A percentile compares a stretch with the other conserved stretches of the same genome.
phyloP scores from a whole-genome alignment of 2,797 vertebrate species.

The Takifugu ocellatus region DNA sequence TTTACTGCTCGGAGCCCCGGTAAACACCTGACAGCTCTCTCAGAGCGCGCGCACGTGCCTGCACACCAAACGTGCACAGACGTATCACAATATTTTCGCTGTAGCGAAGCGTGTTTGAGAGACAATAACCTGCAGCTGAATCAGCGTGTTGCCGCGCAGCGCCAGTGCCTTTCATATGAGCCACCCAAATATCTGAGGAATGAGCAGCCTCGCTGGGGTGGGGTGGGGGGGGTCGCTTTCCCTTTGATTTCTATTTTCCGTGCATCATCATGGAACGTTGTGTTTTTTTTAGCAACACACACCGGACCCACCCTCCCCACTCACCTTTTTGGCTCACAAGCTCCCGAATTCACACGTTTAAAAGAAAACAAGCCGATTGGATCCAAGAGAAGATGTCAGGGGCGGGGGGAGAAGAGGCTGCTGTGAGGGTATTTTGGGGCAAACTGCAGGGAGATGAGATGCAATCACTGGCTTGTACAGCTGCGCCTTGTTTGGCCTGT shows the following conservation, averaged over 20 bases:
- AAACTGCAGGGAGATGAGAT: conserved; percentile 61
- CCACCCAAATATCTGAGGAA: conserved; percentile 53
- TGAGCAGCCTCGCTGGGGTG: conserved; percentile 32
- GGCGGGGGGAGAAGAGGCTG: conserved; percentile 25
- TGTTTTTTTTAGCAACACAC: conserved; percentile 1
- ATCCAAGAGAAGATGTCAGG: neutral
- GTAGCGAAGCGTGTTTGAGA: conserved; percentile 71
- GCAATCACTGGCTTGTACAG: conserved; percentile 66
- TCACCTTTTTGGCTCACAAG: conserved; percentile 18
- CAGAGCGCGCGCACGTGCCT: neutral
- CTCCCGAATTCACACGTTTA: conserved; percentile 11
- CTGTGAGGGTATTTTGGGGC: conserved; percentile 34
- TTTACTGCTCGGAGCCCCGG: conserved; percentile 29
- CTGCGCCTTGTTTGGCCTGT: conserved; percentile 68
- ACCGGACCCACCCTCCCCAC: conserved; percentile 5
- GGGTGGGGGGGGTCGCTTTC: conserved; percentile 1
- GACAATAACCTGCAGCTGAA: conserved; percentile 81
- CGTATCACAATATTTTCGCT: conserved; percentile 82
- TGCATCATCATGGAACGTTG: neutral
- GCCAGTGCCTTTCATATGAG: conserved; percentile 56
- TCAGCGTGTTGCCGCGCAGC: conserved; percentile 72
- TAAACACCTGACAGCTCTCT: conserved; percentile 35
- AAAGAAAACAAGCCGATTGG: conserved; percentile 8
- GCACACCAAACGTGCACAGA: conserved; percentile 74
- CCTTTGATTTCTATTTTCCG: neutral